These are phyloP conservation scores for Heliconius ismenius DNA, from an alignment of 2,888 invertebrate species.

Conservation along the genomic window DNA sequence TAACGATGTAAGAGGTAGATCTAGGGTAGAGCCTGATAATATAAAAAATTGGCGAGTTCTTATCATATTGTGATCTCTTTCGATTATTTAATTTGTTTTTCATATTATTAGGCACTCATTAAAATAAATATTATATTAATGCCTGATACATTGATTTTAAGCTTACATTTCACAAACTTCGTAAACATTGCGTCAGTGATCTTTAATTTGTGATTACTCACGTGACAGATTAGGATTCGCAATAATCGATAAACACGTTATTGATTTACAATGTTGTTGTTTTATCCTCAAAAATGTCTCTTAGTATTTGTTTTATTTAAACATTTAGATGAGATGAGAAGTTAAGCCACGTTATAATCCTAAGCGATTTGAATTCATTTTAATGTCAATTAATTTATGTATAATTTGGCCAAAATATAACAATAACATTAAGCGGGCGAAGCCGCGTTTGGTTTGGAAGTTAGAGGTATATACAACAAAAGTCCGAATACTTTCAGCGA, in stretches of 20 bases:
- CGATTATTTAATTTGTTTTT: not conserved
- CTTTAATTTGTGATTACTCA: conserved; percentile 13
- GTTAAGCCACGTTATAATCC: not conserved
- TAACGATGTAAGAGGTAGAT: not conserved
- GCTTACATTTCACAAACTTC: conserved; percentile 2
- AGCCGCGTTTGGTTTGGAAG: not conserved
- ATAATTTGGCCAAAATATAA: not conserved
- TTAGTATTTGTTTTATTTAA: not conserved
- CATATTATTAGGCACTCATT: not conserved
- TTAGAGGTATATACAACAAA: not conserved
- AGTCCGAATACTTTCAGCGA: conserved; percentile 28
- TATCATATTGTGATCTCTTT: too few relatives aligned
- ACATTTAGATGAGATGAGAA: not conserved
- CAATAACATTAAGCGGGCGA: not conserved
- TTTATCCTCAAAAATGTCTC: not conserved
- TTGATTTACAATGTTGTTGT: conserved; percentile 12
- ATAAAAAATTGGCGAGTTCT: not conserved
- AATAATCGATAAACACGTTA: conserved; percentile 3
- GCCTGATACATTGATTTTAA: not conserved
- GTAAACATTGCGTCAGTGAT: conserved; percentile 18
- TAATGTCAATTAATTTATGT: not conserved
- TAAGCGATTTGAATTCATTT: too few relatives aligned
- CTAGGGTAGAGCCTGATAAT: not conserved
- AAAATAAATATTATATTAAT: not conserved
- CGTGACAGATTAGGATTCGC: conserved; percentile 16